Evolutionary conservation across 1,140 invertebrate species (phyloP).

Genomic region (Apis florea): DNA sequence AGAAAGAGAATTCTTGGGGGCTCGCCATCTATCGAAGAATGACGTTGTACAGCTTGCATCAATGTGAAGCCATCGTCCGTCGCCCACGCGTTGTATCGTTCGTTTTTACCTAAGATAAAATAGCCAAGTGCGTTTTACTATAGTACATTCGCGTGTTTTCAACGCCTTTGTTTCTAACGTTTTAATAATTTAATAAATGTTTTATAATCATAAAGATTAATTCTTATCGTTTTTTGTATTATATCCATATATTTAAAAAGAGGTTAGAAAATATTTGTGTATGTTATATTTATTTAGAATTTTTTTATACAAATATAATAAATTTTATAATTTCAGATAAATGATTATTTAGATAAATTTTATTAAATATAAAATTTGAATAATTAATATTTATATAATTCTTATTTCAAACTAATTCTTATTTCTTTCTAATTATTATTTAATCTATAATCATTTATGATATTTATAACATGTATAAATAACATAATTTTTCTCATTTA

Average conservation of each 20-base stretch:
- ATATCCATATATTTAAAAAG: background rate
- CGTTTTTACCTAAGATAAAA: constrained; percentile 19
- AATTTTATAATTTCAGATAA: background rate
- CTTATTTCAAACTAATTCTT: background rate
- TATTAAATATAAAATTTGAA: too few species aligned
- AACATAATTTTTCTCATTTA: background rate
- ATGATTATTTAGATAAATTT: background rate
- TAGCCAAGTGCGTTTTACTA: constrained; percentile 13
- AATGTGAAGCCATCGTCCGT: constrained; percentile 11
- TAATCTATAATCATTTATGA: background rate
- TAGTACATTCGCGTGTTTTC: too few species aligned
- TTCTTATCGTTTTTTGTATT: background rate
- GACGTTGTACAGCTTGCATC: constrained; percentile 18
- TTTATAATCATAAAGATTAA: too few species aligned
- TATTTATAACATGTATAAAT: background rate
- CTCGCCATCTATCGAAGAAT: constrained; percentile 40
- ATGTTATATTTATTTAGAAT: background rate
- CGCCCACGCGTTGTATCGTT: background rate
- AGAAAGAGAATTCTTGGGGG: constrained; percentile 25
- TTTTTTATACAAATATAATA: background rate
- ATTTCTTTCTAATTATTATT: too few species aligned
- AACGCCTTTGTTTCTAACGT: background rate
- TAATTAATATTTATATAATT: background rate
- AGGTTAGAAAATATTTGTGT: background rate
- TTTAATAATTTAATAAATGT: background rate